Base-by-base conservation (phyloP, 2,888 invertebrate species). In the Acholoe squamosa region DNA sequence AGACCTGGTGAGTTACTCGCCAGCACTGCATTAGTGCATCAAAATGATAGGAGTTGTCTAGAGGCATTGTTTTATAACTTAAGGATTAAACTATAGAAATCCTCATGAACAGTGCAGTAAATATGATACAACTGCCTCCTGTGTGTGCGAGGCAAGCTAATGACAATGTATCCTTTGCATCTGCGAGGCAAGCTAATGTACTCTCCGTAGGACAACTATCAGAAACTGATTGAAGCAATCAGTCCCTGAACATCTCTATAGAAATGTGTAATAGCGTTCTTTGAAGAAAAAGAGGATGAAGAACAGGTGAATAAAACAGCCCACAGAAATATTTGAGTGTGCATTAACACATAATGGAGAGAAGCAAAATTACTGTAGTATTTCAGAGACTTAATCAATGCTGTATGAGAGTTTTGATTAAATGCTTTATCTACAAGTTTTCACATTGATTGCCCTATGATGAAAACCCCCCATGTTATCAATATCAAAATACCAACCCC, bases 101-200 rank as follows among this genome's bases (percentile, higher is more conserved):
- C 25, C 71, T 71, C 71, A 28, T 71, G 71, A 71, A 71, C 71
- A 71, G 71, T 25, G 25, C 71, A 71, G 71, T 71, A 71, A 71
- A n/a, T 31, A 14, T 71, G 12, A 71, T 71, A 71, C 61, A 61
- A 61, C 19, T 61, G 61, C n/a, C 7, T 19, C 19, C 61, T 61
- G 61, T 43, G 43, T 43, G 5, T 43, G 43, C 43, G 43, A 43
- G 43, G 43, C 43, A 43, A 10, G 3, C 3, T 43, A 10, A 43
- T 43, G 43, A 43, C 43, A 43, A 43, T 43, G 43, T 10, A 43
- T 10, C 43, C 10, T 43, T 43, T 43, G 43, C 10, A 43, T 43
- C 43, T 43, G 43, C 43, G 43, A 43, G 43, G 61, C 19, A n/a
- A 61, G n/a, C 25, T 61, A 61, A 61, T 61, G 61, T 61, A n/a